Evolutionary conservation across 35 echinoderm and acorn worm genomes (phyloP), one percentile per base, ranked within the genome.

Genomic region (Lytechinus variegatus): DNA sequence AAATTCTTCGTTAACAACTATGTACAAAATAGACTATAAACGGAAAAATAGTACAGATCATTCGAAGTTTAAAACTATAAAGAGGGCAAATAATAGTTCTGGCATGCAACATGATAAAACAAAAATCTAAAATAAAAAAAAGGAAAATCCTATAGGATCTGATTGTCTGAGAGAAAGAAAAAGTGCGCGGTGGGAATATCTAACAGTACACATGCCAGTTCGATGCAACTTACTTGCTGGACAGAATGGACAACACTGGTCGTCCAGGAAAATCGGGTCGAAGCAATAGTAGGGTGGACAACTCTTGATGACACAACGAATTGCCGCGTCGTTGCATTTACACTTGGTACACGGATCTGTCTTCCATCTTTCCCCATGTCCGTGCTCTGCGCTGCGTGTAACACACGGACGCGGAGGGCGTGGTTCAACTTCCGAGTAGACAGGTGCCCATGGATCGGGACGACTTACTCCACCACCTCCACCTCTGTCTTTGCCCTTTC

Each of bases 271-370:
- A 24, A 93, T 93, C 12, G 92, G 92, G 57, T 93, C 92, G 53
- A 19, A 93, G n/a, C 92, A 93, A 27, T 14, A 93, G 53, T 93
- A 93, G 8, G 92, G 92, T 10, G 92, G 92, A 27, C 92, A 93
- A 27, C 92, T 93, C 92, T 57, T 93, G 92, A 93, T 93, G 92
- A 93, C 9, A 57, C 92, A 93, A 6, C 92, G 92, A 16, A 93
- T 93, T n/a, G 52, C 12, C 7, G 92, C 92, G n/a, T 93, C 92
- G 12, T 93, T 93, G 24, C 92, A 93, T 54, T 55, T 29, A 27
- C 92, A 93, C 14, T 5, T 27, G 14, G 92, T 93, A 24, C 92
- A 93, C 11, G 92, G 92, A 57, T n/a, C 92, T 4, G 53, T 9
- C 14, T 21, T 9, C 92, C 92, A 93, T 55, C 53, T 12, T 57